These are phyloP conservation scores for Oxyteleia sp. DNA, from an alignment of 2,888 invertebrate genomes.

Conservation along the genomic window DNA sequence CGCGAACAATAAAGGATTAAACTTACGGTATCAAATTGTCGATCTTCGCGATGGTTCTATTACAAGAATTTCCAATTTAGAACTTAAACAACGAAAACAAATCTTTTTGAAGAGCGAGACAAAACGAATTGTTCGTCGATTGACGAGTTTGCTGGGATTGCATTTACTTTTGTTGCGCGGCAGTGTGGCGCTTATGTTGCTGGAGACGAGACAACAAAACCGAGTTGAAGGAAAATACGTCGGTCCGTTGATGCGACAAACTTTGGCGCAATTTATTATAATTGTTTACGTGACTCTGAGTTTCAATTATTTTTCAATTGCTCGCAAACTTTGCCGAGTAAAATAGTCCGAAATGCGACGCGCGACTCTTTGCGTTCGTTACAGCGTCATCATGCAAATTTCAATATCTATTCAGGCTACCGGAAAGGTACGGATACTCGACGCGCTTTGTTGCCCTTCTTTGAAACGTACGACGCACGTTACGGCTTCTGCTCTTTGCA, in stretches of 20 bases:
- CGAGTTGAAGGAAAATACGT: background rate
- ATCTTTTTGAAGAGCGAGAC: too few species aligned
- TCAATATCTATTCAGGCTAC: slow-evolving; percentile 35
- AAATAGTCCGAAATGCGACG: background rate
- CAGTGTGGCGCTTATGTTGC: background rate
- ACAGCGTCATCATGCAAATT: slow-evolving; percentile 35
- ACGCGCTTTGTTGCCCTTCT: slow-evolving; percentile 23
- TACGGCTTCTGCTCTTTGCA: slow-evolving; percentile 31
- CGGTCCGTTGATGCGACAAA: slow-evolving; percentile 4
- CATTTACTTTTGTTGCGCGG: too few species aligned
- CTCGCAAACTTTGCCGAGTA: slow-evolving; percentile 1
- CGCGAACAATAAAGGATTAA: too few species aligned
- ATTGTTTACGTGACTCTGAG: slow-evolving; percentile 8
- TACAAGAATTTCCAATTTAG: too few species aligned
- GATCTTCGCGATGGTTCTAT: too few species aligned
- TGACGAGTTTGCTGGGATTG: too few species aligned
- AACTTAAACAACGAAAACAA: too few species aligned
- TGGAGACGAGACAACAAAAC: background rate
- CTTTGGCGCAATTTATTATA: slow-evolving; percentile 9
- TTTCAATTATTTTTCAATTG: slow-evolving; percentile 36
- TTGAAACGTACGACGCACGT: slow-evolving; percentile 21
- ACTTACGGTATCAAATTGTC: too few species aligned
- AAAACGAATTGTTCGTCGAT: too few species aligned
- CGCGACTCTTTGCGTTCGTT: slow-evolving; percentile 15
- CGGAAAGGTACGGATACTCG: slow-evolving; percentile 18